A percentile compares a stretch with the other conserved stretches of the same genome.
Conservation (phyloP, 2,888 invertebrate species). For the Rhingia campestris region DNA sequence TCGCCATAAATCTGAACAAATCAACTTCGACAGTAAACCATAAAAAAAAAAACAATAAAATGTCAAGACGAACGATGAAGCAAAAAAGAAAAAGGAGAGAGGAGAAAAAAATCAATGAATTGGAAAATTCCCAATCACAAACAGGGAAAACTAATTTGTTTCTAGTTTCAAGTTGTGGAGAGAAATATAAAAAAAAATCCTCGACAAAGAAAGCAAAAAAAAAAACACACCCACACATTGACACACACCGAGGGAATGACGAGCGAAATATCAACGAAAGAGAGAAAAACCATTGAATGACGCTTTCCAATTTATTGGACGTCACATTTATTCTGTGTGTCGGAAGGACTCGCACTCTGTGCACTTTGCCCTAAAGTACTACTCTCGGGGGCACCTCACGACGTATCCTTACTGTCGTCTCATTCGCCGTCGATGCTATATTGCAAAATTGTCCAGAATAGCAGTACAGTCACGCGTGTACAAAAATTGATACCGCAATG, state of each 20-base stretch:
- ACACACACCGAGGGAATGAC: conserved; percentile 9
- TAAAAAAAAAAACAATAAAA: conserved; percentile 17
- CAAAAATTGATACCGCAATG: conserved; percentile 11
- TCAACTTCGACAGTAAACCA: conserved; percentile 28
- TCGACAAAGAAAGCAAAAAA: conserved; percentile 1
- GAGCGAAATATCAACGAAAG: conserved; percentile 8
- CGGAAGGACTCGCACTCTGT: conserved; percentile 13
- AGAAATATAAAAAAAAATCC: background rate
- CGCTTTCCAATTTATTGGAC: conserved; percentile 58
- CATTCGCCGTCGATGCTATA: background rate
- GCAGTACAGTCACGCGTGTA: conserved; percentile 5
- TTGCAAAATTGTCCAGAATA: conserved; percentile 1
- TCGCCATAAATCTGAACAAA: conserved; percentile 55
- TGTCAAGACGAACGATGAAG: conserved; percentile 13
- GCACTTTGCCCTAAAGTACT: conserved; percentile 17
- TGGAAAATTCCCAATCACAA: conserved; percentile 64
- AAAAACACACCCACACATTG: background rate
- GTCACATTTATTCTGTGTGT: conserved; percentile 46
- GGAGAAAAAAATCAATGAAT: conserved; percentile 46
- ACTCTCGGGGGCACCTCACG: conserved; percentile 6
- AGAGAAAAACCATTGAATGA: conserved; percentile 43
- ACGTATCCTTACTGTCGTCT: background rate
- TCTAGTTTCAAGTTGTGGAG: conserved; percentile 39
- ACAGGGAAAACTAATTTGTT: conserved; percentile 63
- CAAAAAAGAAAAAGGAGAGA: conserved; percentile 16